Conservation (phyloP, 2,888 invertebrate genomes). For the Dicycla oo region DNA sequence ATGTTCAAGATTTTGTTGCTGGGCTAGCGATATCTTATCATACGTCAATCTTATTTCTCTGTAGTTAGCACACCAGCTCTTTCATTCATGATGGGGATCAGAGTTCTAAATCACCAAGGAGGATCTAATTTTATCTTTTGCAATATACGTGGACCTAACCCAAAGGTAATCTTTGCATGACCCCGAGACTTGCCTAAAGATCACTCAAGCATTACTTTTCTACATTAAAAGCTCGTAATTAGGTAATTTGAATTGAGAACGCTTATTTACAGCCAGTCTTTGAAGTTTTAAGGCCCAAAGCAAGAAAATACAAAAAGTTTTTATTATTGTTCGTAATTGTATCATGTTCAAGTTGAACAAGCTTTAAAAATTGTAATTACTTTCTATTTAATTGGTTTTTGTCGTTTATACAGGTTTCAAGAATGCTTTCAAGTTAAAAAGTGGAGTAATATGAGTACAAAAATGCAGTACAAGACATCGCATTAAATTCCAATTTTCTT, state of each 20-base stretch:
- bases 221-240: slow-evolving; percentile 7
- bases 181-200: background rate
- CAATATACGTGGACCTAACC: background rate
- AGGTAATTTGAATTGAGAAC: slow-evolving; percentile 34
- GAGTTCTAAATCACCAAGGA: background rate
- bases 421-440: slow-evolving; percentile 8
- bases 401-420: slow-evolving; percentile 23
- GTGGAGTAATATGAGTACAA: background rate
- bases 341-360: slow-evolving; percentile 41
- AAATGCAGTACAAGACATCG: background rate
- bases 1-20: slow-evolving; percentile 49
- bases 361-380: slow-evolving; percentile 34
- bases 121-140: background rate
- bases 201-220: slow-evolving; percentile 12
- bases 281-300: slow-evolving; percentile 34
- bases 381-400: slow-evolving; percentile 40
- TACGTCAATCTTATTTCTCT: slow-evolving; percentile 34
- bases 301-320: slow-evolving; percentile 40
- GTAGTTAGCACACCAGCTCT: slow-evolving; percentile 15
- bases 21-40: slow-evolving; percentile 46
- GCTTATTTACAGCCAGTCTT: slow-evolving; percentile 36
- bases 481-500: slow-evolving; percentile 7
- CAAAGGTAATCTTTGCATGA: background rate
- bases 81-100: slow-evolving; percentile 23
- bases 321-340: slow-evolving; percentile 50